These are phyloP conservation scores for Danio rerio DNA, from an alignment of 2,113 vertebrate genomes.

Conservation along the genomic window GRCz12tu NC_133193.1:25709001-25709500, in stretches of 20 bases:
- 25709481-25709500: conserved; percentile 65
- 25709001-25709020: neutral
- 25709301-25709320: conserved; percentile 50
- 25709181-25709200: conserved; percentile 66
- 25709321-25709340: conserved; percentile 42
- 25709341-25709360: conserved; percentile 59
- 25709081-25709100: conserved; percentile 52
- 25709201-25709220: conserved; percentile 61
- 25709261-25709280: conserved; percentile 26
- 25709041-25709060: conserved; percentile 24
- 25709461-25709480: conserved; percentile 70
- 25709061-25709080: conserved; percentile 55
- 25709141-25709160: conserved; percentile 53
- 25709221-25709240: conserved; percentile 61
- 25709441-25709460: conserved; percentile 78
- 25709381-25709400: conserved; percentile 36
- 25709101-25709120: conserved; percentile 59
- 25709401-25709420: conserved; percentile 60
- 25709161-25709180: conserved; percentile 64
- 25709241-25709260: conserved; percentile 57
- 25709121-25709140: conserved; percentile 59
- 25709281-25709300: conserved; percentile 55
- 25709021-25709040: conserved; percentile 10
- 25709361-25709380: conserved; percentile 33
- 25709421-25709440: conserved; percentile 69